phyloP scores from a whole-genome alignment of 1,140 invertebrate genomes.

The Habropoda laboriosa region DNA sequence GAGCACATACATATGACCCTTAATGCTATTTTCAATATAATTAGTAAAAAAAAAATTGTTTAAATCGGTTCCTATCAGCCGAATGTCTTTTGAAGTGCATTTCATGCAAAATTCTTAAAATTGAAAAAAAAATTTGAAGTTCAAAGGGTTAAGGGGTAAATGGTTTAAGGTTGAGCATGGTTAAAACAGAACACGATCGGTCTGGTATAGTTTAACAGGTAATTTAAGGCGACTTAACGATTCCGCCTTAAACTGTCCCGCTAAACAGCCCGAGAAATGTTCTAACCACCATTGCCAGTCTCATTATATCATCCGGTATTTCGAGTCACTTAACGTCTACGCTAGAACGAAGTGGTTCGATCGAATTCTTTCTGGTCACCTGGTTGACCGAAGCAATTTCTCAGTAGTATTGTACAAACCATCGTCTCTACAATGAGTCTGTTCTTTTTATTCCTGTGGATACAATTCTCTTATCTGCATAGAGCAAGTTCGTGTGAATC shows the following conservation, averaged over 20 bases:
- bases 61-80: too few species aligned
- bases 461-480: background rate
- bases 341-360: background rate
- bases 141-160: too few species aligned
- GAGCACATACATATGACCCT: too few species aligned
- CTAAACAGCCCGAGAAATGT: constrained; percentile 25
- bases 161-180: too few species aligned
- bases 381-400: constrained; percentile 21
- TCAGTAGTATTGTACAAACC: background rate
- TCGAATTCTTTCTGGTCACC: background rate
- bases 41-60: too few species aligned
- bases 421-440: constrained; percentile 10
- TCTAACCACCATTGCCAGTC: constrained; percentile 26
- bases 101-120: too few species aligned
- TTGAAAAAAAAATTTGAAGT: too few species aligned
- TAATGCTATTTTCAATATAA: too few species aligned
- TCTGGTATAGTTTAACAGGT: background rate
- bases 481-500: background rate
- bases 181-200: background rate
- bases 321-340: constrained; percentile 27
- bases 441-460: background rate
- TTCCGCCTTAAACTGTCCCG: constrained; percentile 10
- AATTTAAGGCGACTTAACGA: constrained; percentile 37
- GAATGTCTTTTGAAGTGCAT: too few species aligned
- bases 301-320: constrained; percentile 12